Percentiles rank a stretch among this genome's conserved stretches.
These are phyloP conservation scores for Eupithecia subfuscata DNA, from an alignment of 2,888 invertebrate genomes.

Conservation along the genomic window DNA sequence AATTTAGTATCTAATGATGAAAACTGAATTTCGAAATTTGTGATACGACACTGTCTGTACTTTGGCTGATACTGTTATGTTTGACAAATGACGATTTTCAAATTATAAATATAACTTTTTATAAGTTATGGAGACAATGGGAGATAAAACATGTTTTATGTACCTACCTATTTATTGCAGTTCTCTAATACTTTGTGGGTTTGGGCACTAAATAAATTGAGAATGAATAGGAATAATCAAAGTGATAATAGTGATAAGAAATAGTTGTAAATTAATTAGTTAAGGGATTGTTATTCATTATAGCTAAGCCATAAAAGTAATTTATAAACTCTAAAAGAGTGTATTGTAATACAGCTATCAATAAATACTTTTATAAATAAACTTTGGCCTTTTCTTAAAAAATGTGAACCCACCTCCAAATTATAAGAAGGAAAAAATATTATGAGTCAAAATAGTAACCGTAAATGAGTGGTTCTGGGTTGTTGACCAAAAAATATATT, in stretches of 20 bases:
- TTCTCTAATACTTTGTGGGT: background rate
- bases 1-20: background rate
- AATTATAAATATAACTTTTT: background rate
- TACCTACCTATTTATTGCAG: background rate
- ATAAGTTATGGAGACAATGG: background rate
- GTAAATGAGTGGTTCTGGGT: background rate
- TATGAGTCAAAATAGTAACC: background rate
- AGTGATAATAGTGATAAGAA: slow-evolving; percentile 13
- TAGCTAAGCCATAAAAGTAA: background rate
- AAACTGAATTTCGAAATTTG: background rate
- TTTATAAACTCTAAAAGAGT: background rate
- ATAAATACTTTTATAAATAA: background rate
- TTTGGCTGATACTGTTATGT: background rate
- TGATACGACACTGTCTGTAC: slow-evolving; percentile 4
- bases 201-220: background rate
- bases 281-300: background rate
- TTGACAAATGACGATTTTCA: background rate
- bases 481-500: background rate
- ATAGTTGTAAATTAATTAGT: background rate
- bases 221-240: slow-evolving; percentile 3
- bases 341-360: background rate
- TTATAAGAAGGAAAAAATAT: background rate
- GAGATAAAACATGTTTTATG: background rate
- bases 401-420: background rate
- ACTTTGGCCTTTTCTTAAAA: too few species aligned